phyloP scores from a whole-genome alignment of 2,888 invertebrate genomes.

The Sinelater perroti region DNA sequence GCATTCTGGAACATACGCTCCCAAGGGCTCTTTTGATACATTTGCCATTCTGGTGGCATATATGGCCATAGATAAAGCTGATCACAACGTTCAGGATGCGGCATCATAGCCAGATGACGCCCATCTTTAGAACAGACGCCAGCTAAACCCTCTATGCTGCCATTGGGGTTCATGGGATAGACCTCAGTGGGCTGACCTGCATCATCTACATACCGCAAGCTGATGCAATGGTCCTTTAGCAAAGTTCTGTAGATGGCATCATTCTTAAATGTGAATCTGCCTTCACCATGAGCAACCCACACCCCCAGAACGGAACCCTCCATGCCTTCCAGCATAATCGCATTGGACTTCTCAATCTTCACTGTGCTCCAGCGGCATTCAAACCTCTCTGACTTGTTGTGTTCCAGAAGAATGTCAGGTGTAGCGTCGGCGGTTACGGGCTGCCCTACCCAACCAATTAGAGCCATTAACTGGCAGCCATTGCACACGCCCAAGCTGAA shows the following conservation, averaged over 20 bases:
- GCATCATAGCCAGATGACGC: slow-evolving; percentile 97
- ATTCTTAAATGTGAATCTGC: slow-evolving; percentile 73
- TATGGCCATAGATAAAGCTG: slow-evolving; percentile 92
- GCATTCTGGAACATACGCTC: slow-evolving; percentile 91
- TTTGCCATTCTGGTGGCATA: slow-evolving; percentile 63
- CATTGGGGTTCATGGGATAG: slow-evolving; percentile 96
- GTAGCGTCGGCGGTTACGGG: slow-evolving; percentile 50
- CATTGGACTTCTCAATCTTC: slow-evolving; percentile 70
- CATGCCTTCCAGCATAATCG: slow-evolving; percentile 93
- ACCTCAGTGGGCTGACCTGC: slow-evolving; percentile 72
- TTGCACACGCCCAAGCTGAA: slow-evolving; percentile 99
- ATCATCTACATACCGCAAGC: slow-evolving; percentile 83
- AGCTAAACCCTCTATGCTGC: slow-evolving; percentile 85
- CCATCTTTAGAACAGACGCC: slow-evolving; percentile 91
- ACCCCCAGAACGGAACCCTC: slow-evolving; percentile 88
- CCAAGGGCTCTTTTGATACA: slow-evolving; percentile 83
- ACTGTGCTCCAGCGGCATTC: slow-evolving; percentile 71
- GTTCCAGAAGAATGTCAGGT: slow-evolving; percentile 77
- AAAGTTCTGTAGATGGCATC: slow-evolving; percentile 63
- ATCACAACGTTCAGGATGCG: slow-evolving; percentile 95
- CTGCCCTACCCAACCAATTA: slow-evolving; percentile 88
- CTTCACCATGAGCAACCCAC: slow-evolving; percentile 97
- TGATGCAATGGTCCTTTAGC: slow-evolving; percentile 70
- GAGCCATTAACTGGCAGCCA: slow-evolving; percentile 95
- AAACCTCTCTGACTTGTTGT: slow-evolving; percentile 89